Base-by-base conservation (phyloP, 2,113 vertebrate species). In the Fregetta grallaria region DNA sequence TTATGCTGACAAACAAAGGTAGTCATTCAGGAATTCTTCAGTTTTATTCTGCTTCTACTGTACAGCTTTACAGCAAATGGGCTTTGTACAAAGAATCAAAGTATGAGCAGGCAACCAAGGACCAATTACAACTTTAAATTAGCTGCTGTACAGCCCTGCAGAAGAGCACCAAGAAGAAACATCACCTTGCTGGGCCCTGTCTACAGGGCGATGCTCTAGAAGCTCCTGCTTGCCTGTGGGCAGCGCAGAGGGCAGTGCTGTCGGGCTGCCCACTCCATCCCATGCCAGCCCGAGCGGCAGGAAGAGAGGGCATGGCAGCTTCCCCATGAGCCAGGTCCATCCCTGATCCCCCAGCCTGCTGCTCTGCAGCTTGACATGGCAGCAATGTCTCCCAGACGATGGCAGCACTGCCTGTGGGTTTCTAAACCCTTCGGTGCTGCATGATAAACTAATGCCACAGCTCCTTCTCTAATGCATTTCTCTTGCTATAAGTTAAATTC, bases 261-360 rank as follows among this genome's bases (percentile, higher is more conserved):
- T 8, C 30, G 19, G 40, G 47, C 20, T 52, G 66, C 52, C 66
- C 44, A 22, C 3, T 13, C 50, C 12, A 49, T 14, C 36, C 52
- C 52, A 27, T 50, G 3, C 25, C 70, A 47, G 20, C 18, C 30
- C 3, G 0, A 44, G 16, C 1, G 3, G 29, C 25, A 40, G 9
- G 23, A 42, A n/a, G 13, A 32, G 25, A 1, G 44, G 15, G 3
- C 16, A 53, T 1, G 3, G 20, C 30, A 47, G 21, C 75, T 55
- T 26, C 32, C 27, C 40, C 11, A 1, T 9, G 7, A 45, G 49
- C 42, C 32, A 40, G 56, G 20, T 38, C 49, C 49, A 36, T 3
- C 56, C 30, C 36, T n/a, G 38, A 38, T 66, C 9, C 29, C 74
- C 34, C 45, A 80, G 34, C 59, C 19, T 7, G 0, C 36, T 22